Evolutionary conservation across 2,113 vertebrate species (phyloP).

Genomic region (Cinclus cinclus): DNA sequence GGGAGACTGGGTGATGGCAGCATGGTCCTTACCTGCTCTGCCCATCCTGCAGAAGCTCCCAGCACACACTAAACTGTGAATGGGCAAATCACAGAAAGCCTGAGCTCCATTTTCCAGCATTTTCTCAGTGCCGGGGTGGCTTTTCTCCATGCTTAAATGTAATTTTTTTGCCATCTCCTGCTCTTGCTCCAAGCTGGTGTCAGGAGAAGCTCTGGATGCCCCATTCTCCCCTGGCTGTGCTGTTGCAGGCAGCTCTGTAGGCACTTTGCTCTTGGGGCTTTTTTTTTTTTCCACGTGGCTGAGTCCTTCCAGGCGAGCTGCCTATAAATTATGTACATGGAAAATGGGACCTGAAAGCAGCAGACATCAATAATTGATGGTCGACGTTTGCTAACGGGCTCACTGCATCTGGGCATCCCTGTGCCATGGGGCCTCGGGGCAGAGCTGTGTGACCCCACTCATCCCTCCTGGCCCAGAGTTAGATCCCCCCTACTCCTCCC

Average conservation of each 20-base stretch:
- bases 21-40: accelerated
- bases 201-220: not conserved
- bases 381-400: not conserved
- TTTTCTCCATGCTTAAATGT: not conserved
- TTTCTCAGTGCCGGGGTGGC: not conserved
- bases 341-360: constrained; percentile 69
- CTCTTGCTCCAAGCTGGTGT: not conserved
- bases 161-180: not conserved
- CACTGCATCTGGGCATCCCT: not conserved
- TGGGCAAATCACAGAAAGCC: not conserved
- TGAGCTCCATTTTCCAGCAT: not conserved
- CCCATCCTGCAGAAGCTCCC: not conserved
- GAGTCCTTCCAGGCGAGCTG: not conserved
- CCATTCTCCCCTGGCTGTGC: accelerated
- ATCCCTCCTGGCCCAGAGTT: accelerated
- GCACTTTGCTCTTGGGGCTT: not conserved
- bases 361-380: constrained; percentile 72
- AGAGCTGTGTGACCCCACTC: not conserved
- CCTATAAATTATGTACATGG: constrained; percentile 78
- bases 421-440: accelerated
- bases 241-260: not conserved
- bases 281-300: not conserved
- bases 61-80: not conserved
- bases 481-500: not conserved
- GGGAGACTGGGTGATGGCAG: not conserved